Percentiles rank a stretch among this genome's conserved stretches.
These are phyloP conservation scores for Meteorus sp. DNA, from an alignment of 1,140 invertebrate genomes.

Conservation along the genomic window DNA sequence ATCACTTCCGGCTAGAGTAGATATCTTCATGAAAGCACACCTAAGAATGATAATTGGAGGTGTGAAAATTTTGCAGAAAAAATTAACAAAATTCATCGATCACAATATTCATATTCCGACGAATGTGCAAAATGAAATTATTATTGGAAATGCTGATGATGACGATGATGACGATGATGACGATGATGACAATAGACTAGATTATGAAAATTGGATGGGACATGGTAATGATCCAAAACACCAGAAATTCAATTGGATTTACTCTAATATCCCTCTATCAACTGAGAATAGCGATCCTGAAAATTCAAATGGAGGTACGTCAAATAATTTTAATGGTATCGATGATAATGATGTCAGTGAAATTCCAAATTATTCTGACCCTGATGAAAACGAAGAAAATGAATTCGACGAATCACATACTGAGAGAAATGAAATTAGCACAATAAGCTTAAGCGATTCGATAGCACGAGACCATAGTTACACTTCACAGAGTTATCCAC, in stretches of 20 bases:
- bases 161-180: too few relatives aligned
- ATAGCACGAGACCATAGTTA: background rate
- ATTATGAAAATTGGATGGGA: background rate
- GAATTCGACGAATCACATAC: background rate
- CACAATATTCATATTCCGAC: background rate
- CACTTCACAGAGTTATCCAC: background rate
- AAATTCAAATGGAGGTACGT: background rate
- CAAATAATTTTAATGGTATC: background rate
- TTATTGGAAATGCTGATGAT: background rate
- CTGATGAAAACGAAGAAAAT: background rate
- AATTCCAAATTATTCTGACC: background rate
- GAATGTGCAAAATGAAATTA: background rate
- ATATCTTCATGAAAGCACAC: background rate
- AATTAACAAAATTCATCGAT: background rate
- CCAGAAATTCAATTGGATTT: background rate
- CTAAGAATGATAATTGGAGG: background rate
- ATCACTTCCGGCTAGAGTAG: background rate
- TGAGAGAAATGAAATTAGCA: background rate
- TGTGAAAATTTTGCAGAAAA: background rate
- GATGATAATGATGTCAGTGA: background rate
- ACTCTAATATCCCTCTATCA: background rate
- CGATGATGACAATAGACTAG: too few relatives aligned
- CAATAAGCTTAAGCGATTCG: background rate
- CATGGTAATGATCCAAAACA: background rate
- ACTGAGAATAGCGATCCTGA: background rate